Base-by-base conservation (phyloP, 1,140 invertebrate genomes). In the Solen grandis region DNA sequence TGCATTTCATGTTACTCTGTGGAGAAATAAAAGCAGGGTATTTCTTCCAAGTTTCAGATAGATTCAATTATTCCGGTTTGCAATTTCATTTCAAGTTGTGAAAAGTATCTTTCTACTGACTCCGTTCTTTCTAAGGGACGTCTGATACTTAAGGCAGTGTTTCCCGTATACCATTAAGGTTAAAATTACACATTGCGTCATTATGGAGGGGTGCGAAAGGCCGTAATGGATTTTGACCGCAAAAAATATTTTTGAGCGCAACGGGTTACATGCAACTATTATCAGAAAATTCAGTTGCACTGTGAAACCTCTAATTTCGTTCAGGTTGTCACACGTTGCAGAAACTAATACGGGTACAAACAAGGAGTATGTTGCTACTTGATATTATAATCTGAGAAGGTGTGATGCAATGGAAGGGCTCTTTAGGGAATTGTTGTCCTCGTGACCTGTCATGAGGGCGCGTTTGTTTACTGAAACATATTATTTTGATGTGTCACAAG, bases 61-160 rank as follows among this genome's bases (percentile, higher is more conserved):
- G 5, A 73, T 60, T 73, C 70, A 73, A 59, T 73, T 73, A 73
- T 73, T 73, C 25, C 54, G 22, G 70, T 73, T 57, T 72, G 69
- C 55, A 59, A 72, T 72, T 52, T 46, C 57, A 33, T 33, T 38
- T 8, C 59, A 25, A 19, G 16, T 29, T 8, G 59, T 46, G 41
- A 46, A 46, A 46, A 46, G 8, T 46, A 46, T 46, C 41, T 46
- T 46, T 10, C 8, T 46, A 46, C 41, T 46, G 41, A 46, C 41
- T 46, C 41, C 41, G 8, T 10, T 10, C 8, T 19, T 19, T 46
- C 19, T 19, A 10, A 8, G 19, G 8, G 41, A 46, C 8, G 41
- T 46, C 41, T 46, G 41, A 10, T 10, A 19, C 41, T 46, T 8
- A 19, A 46, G 19, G 8, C 19, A 19, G 19, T 10, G 8, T 46